These are phyloP conservation scores for Urosaurus nigricauda DNA, from an alignment of 2,797 vertebrate genomes.

Conservation along the genomic window DNA sequence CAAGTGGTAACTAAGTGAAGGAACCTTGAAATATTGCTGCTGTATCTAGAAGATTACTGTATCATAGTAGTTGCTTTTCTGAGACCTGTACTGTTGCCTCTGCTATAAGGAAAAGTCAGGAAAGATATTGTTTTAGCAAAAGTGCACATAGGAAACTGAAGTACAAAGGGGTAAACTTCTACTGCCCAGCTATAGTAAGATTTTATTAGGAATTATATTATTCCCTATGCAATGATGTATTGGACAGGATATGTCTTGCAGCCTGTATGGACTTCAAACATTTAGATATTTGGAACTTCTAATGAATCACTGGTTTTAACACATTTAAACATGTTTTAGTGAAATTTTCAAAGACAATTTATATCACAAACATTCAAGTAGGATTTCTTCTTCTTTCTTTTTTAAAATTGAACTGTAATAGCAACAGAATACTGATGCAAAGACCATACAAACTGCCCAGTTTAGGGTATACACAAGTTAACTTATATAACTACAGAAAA, in stretches of 20 bases:
- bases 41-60: slow-evolving; percentile 40
- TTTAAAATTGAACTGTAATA: slow-evolving; percentile 69
- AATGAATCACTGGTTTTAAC: slow-evolving; percentile 14
- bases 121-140: slow-evolving; percentile 26
- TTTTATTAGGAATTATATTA: slow-evolving; percentile 65
- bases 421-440: slow-evolving; percentile 67
- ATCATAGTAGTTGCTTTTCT: slow-evolving; percentile 15
- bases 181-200: slow-evolving; percentile 63
- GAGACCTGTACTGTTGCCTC: slow-evolving; percentile 33
- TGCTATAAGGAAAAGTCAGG: slow-evolving; percentile 36
- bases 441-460: slow-evolving; percentile 7
- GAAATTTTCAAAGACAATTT: slow-evolving; percentile 41
- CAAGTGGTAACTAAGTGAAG: slow-evolving; percentile 45
- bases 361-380: slow-evolving; percentile 35
- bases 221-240: slow-evolving; percentile 79
- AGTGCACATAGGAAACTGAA: slow-evolving; percentile 56
- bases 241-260: slow-evolving; percentile 72
- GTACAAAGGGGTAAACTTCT: slow-evolving; percentile 49
- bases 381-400: slow-evolving; percentile 28
- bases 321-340: slow-evolving; percentile 17
- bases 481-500: slow-evolving; percentile 26
- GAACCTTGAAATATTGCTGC: slow-evolving; percentile 24
- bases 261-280: slow-evolving; percentile 53
- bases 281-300: slow-evolving; percentile 60
- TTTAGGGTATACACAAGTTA: slow-evolving; percentile 24